Conservation (phyloP, 2,888 invertebrate genomes). For the Anarsia innoxiella region DNA sequence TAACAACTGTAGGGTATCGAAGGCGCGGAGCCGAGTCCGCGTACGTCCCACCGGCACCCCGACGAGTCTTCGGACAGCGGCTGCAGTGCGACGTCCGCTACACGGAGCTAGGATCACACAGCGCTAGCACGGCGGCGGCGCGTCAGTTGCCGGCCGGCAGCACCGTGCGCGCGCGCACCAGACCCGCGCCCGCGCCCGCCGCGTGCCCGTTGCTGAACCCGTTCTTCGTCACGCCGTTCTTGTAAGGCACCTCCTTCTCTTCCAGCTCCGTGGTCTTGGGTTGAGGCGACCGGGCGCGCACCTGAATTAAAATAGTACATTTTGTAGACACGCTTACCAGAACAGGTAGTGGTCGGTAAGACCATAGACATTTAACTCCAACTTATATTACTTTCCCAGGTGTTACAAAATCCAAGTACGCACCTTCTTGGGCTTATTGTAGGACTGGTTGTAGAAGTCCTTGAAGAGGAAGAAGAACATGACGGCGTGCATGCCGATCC, state of each 20-base stretch:
- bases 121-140: conserved; percentile 24
- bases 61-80: background rate
- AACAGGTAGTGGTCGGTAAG: too few species aligned
- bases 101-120: conserved; percentile 49
- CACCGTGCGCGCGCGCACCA: conserved; percentile 51
- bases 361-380: too few species aligned
- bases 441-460: conserved; percentile 93
- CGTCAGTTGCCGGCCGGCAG: conserved; percentile 68
- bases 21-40: background rate
- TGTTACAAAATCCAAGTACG: too few species aligned
- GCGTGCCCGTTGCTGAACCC: conserved; percentile 56
- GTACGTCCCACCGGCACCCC: too few species aligned
- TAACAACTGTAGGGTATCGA: conserved; percentile 25
- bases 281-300: conserved; percentile 39
- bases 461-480: conserved; percentile 97
- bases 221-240: conserved; percentile 52
- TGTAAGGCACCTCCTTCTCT: conserved; percentile 36
- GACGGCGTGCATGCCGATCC: conserved; percentile 96
- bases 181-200: conserved; percentile 23
- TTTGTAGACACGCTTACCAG: too few species aligned
- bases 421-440: conserved; percentile 64
- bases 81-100: conserved; percentile 21
- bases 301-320: too few species aligned
- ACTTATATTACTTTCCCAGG: too few species aligned
- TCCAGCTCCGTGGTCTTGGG: conserved; percentile 38